phyloP scores from a whole-genome alignment of 2,888 invertebrate genomes.

The Erynnis tages region DNA sequence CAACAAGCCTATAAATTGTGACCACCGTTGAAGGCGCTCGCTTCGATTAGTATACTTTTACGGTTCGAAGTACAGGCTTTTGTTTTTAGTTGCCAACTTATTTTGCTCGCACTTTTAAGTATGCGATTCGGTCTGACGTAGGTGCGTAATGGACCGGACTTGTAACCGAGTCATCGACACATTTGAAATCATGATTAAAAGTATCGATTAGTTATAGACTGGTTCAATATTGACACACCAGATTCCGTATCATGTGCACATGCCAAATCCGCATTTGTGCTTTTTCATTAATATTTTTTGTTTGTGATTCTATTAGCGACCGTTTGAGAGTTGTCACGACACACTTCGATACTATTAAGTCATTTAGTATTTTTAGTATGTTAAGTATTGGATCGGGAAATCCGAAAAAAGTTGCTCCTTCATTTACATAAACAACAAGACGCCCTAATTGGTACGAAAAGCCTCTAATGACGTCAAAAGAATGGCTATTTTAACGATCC shows the following conservation, averaged over 20 bases:
- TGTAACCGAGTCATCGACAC: slow-evolving; percentile 37
- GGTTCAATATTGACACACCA: slow-evolving; percentile 64
- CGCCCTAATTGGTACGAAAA: slow-evolving; percentile 39
- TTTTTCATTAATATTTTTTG: slow-evolving; percentile 63
- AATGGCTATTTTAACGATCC: slow-evolving; percentile 1
- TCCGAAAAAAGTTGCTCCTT: slow-evolving; percentile 46
- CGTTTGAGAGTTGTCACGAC: slow-evolving; percentile 74
- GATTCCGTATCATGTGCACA: slow-evolving; percentile 64
- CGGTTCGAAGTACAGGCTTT: slow-evolving; percentile 51
- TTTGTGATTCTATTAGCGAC: slow-evolving; percentile 74
- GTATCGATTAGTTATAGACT: slow-evolving; percentile 48
- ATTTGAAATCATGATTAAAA: slow-evolving; percentile 38
- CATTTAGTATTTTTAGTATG: slow-evolving; percentile 72
- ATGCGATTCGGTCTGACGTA: slow-evolving; percentile 8
- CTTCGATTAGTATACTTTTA: slow-evolving; percentile 70
- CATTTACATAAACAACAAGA: slow-evolving; percentile 44
- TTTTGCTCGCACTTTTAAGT: slow-evolving; percentile 28
- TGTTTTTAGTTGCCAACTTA: slow-evolving; percentile 24
- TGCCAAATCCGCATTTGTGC: slow-evolving; percentile 72
- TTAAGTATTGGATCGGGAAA: slow-evolving; percentile 53
- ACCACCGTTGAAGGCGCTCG: slow-evolving; percentile 64
- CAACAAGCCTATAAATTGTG: slow-evolving; percentile 73
- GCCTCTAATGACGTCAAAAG: slow-evolving; percentile 17
- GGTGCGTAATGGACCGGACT: slow-evolving; percentile 14
- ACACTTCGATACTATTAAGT: slow-evolving; percentile 70